Base-by-base conservation (phyloP, 2,888 invertebrate genomes). In the Oasisia sp. region DNA sequence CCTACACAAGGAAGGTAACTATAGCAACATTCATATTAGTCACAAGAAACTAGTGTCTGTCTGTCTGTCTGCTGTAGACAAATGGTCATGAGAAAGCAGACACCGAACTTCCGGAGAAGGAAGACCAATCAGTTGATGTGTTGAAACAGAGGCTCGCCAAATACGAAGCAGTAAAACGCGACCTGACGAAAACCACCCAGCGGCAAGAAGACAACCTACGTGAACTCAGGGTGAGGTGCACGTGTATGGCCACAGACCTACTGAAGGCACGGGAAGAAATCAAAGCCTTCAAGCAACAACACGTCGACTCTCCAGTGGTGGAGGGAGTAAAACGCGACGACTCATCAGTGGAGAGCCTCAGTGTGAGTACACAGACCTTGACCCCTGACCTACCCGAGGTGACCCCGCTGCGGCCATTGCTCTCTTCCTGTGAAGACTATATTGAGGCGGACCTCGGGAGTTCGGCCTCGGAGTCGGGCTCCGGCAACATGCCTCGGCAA, bases 371-470 rank as follows among this genome's bases (percentile, higher is more conserved):
- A 27, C 74, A 74, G 74, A 74, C 74, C 14, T 27, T 74, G 27
- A 74, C 3, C 74, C 74, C 74, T 19, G 74, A 74, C 1, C 0
- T 27, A 74, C 50, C 89, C 27, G 89, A 89, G 19, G 8, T 92
- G 19, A 38, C 32, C 27, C 89, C 89, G n/a, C 27, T 50, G 14
- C 32, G n/a, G 5, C 32, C 38, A n/a, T 90, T 89, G 50, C 12
- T 91, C 58, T 32, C 58, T 8, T 90, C 90, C 9, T 44, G 90
- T 32, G 91, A 91, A 1, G 90, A 50, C 8, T 50, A 56, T 32
- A 92, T 92, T 56, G 44, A 38, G 19, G 32, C 90, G 27, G 90
- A 90, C 19, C n/a, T 90, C 19, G 74, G 74, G n/a, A 74, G 74
- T n/a, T 74, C 74, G 27, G 27, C 74, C 2, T 74, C n/a, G 19